Conservation (phyloP, 2,888 invertebrate species). For the Halictus quadricinctus region DNA sequence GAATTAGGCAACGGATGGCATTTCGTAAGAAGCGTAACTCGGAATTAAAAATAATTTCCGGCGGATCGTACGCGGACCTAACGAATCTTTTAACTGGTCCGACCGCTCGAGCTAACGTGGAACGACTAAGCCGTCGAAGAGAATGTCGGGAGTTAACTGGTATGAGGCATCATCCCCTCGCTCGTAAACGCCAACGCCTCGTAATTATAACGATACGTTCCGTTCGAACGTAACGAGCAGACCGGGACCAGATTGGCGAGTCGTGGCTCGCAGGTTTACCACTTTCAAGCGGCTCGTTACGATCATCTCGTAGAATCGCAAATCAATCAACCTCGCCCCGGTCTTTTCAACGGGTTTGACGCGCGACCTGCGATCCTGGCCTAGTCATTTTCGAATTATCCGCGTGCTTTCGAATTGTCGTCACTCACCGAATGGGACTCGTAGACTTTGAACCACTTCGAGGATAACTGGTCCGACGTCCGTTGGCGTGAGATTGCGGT, state of each 20-base stretch:
- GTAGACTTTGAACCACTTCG: not conserved
- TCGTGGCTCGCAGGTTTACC: constrained; percentile 30
- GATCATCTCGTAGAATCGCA: constrained; percentile 46
- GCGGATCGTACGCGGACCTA: constrained; percentile 21
- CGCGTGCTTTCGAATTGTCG: not conserved
- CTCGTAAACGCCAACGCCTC: constrained; percentile 81
- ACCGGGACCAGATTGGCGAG: constrained; percentile 42
- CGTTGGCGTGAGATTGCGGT: constrained; percentile 16
- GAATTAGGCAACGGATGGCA: not conserved
- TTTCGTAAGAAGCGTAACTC: not conserved
- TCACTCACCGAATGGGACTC: constrained; percentile 38
- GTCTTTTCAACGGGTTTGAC: constrained; percentile 28
- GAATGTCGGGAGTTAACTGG: constrained; percentile 53
- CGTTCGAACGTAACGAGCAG: constrained; percentile 65
- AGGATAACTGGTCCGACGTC: not conserved
- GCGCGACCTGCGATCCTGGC: not conserved
- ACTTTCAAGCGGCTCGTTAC: constrained; percentile 54
- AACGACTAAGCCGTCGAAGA: constrained; percentile 25
- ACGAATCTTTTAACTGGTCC: constrained; percentile 59
- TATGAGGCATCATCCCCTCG: constrained; percentile 56
- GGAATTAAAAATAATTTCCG: not conserved
- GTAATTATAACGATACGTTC: constrained; percentile 79
- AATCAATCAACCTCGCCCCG: constrained; percentile 58
- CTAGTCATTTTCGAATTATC: not conserved
- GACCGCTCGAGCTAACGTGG: constrained; percentile 21